phyloP scores from a whole-genome alignment of 35 echinoderm and acorn worm genomes.

The Apostichopus parvimensis region DNA sequence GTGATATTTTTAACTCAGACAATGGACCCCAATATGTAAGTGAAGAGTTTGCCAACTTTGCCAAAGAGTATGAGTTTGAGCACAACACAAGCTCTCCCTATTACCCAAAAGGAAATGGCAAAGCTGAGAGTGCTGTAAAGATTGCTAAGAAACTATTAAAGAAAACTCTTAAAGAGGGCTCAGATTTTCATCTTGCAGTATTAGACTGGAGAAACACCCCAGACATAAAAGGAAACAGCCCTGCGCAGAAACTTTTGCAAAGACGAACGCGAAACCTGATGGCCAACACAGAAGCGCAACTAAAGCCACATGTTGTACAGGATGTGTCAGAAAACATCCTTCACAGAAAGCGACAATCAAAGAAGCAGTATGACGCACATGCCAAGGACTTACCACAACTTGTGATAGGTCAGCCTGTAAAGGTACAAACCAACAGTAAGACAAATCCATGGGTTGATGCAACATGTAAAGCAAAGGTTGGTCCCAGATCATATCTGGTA shows the following conservation, averaged over 20 bases:
- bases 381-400: constrained; percentile 77
- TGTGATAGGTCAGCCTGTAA: constrained; percentile 50
- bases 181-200: constrained; percentile 50
- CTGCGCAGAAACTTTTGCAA: constrained; percentile 60
- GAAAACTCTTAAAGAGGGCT: neutral
- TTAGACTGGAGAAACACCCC: constrained; percentile 79
- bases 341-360: constrained; percentile 61
- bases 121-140: neutral
- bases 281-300: no score
- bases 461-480: no score
- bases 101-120: constrained; percentile 42
- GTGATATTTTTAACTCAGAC: neutral
- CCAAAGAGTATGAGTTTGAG: no score
- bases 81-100: neutral
- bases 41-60: no score
- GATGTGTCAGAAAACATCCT: constrained; percentile 69
- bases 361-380: constrained; percentile 68
- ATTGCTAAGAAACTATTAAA: no score
- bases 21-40: no score
- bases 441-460: no score
- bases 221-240: constrained; percentile 57
- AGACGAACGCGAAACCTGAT: no score
- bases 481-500: no score
- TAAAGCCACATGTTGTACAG: constrained; percentile 52
- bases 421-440: no score